These are phyloP conservation scores for Chironomus riparius DNA, from an alignment of 2,888 invertebrate species.

Conservation along the genomic window DNA sequence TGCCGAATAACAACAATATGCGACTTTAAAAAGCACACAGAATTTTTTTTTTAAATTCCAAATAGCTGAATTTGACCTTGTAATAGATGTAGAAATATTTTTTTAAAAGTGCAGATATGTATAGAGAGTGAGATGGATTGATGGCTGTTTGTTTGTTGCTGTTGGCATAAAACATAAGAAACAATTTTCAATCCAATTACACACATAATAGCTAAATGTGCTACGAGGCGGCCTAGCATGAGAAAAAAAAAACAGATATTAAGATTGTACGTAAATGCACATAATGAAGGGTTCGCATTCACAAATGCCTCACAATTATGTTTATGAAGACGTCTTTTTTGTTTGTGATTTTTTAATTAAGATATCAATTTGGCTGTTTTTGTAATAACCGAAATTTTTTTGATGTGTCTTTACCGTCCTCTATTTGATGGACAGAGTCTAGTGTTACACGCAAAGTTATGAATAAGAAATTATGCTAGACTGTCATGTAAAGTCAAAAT, in stretches of 20 bases:
- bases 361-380: too few species aligned
- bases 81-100: slow-evolving; percentile 10
- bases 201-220: not conserved
- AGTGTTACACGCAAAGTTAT: too few species aligned
- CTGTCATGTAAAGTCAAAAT: too few species aligned
- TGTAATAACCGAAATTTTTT: too few species aligned
- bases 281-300: not conserved
- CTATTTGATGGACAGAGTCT: too few species aligned
- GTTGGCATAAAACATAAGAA: not conserved
- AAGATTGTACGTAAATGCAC: not conserved
- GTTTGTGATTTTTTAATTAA: too few species aligned
- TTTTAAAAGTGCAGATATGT: not conserved
- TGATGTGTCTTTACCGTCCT: too few species aligned
- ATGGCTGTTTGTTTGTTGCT: not conserved
- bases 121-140: not conserved
- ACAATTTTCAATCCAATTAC: not conserved
- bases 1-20: not conserved
- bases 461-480: too few species aligned
- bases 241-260: not conserved
- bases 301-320: not conserved
- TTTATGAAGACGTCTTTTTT: too few species aligned
- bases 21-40: not conserved
- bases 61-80: slow-evolving; percentile 13
- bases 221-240: not conserved
- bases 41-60: not conserved